Evolutionary conservation across 2,888 invertebrate species (phyloP).

Genomic region (Mesorhabditis belari): DNA sequence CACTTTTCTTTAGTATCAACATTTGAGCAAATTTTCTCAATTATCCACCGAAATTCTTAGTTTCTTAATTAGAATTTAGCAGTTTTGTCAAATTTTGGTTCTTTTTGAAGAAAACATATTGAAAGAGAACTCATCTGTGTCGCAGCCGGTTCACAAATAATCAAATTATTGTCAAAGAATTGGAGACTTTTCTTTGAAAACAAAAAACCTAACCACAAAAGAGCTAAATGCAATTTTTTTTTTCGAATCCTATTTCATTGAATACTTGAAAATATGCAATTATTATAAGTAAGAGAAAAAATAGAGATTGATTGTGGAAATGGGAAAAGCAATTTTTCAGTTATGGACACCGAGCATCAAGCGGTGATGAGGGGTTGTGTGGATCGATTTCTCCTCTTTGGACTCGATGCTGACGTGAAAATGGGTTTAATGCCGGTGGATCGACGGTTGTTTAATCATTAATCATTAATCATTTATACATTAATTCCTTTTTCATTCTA

Average conservation of each 20-base stretch:
- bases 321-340: neutral
- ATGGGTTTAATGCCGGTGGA: neutral
- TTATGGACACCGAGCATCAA: slow-evolving; percentile 12
- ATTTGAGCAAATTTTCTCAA: no score
- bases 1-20: no score
- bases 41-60: no score
- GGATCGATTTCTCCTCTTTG: slow-evolving; percentile 40
- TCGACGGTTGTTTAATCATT: neutral
- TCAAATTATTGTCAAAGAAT: neutral
- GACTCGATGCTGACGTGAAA: slow-evolving; percentile 40
- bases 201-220: neutral
- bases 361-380: slow-evolving; percentile 42
- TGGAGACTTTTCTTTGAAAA: neutral
- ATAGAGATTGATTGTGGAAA: no score
- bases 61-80: no score
- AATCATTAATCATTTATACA: slow-evolving; percentile 5
- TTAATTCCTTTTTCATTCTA: neutral
- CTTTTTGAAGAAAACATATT: neutral
- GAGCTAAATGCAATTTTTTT: neutral
- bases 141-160: neutral
- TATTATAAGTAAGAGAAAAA: no score
- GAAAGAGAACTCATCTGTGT: neutral
- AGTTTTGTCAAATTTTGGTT: no score
- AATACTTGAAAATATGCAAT: no score
- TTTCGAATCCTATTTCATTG: no score